Evolutionary conservation across 2,888 invertebrate genomes (phyloP), one percentile per base, ranked within the genome.

Genomic region (Metalampra italica): DNA sequence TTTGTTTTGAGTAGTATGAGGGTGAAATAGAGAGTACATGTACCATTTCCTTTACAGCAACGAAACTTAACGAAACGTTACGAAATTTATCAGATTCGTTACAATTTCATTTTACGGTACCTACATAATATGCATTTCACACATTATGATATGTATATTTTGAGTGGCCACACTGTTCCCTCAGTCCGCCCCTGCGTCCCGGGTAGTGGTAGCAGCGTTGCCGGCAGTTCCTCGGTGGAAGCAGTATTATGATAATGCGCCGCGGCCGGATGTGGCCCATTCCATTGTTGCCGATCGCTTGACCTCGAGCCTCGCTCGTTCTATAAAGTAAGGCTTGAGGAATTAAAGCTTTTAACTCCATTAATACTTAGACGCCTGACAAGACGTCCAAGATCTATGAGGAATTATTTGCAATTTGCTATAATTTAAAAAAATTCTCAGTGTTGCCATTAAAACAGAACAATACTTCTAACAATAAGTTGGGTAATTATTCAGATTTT

Each of bases 251-350:
- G 85, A 78, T 86, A 86, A 88, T 86, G 71, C 68, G 68, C 66
- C 56, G 60, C 63, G 69, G 69, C 87, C 88, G 88, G 89, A 89
- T 87, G 83, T 76, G 69, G 81, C 78, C 83, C 78, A 88, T 89
- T 89, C 86, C 82, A 88, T 89, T 89, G 89, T 87, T 80, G 79
- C 75, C 75, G 75, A 79, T 76, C 71, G 75, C 66, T 56, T 83
- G 88, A 84, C 89, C 89, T 88, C 89, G 86, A 67, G 69, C 66
- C 34, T 43, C 67, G 67, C 66, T 68, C 64, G 69, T 69, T 69
- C 67, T 72, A 60, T 60, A 57, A 56, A 62, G 56, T 61, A 63
- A 56, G 57, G 58, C 60, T 63, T 59, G 62, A 64, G 66, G 71
- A 67, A 64, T 64, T 63, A 59, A 64, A 56, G 55, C 59, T 62